Conservation (phyloP, 2,797 vertebrate species). For the Natrix natrix region DNA sequence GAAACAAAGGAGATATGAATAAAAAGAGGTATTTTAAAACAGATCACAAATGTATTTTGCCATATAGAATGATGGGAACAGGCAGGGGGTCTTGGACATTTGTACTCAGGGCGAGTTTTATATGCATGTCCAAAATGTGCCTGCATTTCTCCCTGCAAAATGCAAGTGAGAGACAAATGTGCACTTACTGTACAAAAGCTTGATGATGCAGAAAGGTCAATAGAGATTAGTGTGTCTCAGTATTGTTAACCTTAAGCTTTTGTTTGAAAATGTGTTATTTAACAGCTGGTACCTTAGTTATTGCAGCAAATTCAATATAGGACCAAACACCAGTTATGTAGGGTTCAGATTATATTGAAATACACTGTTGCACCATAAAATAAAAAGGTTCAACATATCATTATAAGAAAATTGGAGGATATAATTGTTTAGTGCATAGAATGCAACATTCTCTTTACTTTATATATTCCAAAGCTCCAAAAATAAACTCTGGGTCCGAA, state of each 20-base stretch:
- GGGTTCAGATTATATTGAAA: not conserved
- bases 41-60: not conserved
- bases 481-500: not conserved
- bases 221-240: not conserved
- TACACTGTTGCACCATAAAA: not conserved
- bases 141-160: not conserved
- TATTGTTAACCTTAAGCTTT: rapidly evolving
- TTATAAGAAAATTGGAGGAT: not conserved
- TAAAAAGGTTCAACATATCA: not conserved
- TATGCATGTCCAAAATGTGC: not conserved
- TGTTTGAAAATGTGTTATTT: not conserved
- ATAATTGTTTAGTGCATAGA: too few species aligned
- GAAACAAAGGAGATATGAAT: not conserved
- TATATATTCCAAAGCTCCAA: not conserved
- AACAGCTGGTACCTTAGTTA: not conserved
- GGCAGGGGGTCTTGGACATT: not conserved
- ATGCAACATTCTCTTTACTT: not conserved
- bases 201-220: not conserved
- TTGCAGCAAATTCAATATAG: conserved; percentile 2
- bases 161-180: not conserved
- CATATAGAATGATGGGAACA: not conserved
- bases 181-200: not conserved
- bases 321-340: not conserved
- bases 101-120: not conserved
- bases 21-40: not conserved